Evolutionary conservation across 2,888 invertebrate genomes (phyloP).

Genomic region (Eupithecia vulgata): DNA sequence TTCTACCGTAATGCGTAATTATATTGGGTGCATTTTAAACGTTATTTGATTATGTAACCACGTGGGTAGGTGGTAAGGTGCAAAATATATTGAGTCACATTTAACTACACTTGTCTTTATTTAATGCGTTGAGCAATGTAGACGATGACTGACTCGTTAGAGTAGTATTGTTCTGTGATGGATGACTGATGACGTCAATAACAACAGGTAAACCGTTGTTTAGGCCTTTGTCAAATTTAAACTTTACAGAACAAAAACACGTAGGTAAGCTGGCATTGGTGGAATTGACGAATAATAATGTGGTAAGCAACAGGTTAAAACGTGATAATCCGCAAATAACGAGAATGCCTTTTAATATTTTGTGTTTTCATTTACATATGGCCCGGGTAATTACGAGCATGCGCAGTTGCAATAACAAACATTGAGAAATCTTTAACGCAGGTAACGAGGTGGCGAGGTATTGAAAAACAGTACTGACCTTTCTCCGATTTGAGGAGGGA

Average conservation of each 20-base stretch:
- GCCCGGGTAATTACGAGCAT: constrained; percentile 64
- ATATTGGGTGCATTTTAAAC: too few species aligned
- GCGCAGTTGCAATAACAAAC: constrained; percentile 63
- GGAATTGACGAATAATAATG: constrained; percentile 71
- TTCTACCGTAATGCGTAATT: not conserved
- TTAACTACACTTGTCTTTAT: not conserved
- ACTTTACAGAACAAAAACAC: constrained; percentile 21
- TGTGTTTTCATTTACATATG: constrained; percentile 74
- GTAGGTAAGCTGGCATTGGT: constrained; percentile 58
- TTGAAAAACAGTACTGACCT: constrained; percentile 77
- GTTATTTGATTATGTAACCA: not conserved
- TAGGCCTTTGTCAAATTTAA: not conserved
- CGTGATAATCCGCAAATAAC: constrained; percentile 76
- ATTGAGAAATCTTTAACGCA: constrained; percentile 12
- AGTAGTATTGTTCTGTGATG: too few species aligned
- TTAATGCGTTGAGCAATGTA: not conserved
- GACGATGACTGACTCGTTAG: too few species aligned
- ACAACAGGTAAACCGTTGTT: constrained; percentile 7
- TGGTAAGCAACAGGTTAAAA: constrained; percentile 79
- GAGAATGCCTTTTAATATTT: constrained; percentile 71
- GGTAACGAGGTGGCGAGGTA: not conserved
- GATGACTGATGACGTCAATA: constrained; percentile 8
- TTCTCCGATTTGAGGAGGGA: constrained; percentile 88
- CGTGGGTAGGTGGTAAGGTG: not conserved
- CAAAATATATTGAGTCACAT: not conserved